Percentiles rank a stretch among this genome's conserved stretches.
Conservation (phyloP, 92 coral and sea anemone genomes). For the Epizoanthus ramosus region DNA sequence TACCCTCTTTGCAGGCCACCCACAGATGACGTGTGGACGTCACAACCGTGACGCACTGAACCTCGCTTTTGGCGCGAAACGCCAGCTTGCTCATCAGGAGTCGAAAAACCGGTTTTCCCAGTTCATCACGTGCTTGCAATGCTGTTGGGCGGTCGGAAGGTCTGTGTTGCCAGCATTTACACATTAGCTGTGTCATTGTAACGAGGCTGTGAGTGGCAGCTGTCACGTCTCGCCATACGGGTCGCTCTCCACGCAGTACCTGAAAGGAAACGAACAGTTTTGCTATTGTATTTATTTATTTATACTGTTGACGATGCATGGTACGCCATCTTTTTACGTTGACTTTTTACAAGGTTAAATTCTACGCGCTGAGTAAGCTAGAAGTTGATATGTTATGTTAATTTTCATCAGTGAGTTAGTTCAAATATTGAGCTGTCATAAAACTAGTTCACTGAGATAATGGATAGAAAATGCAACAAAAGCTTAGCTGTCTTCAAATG, state of each 20-base stretch:
- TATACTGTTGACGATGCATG: too few relatives aligned
- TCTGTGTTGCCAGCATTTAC: constrained; percentile 31
- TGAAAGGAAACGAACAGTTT: neutral
- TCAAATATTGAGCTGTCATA: too few relatives aligned
- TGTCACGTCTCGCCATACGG: constrained; percentile 27
- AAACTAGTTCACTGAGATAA: too few relatives aligned
- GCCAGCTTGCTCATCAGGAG: constrained; percentile 37
- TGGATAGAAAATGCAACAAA: too few relatives aligned
- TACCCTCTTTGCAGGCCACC: constrained; percentile 25
- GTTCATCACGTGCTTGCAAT: constrained; percentile 15
- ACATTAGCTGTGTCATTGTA: constrained; percentile 41
- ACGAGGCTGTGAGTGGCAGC: constrained; percentile 38
- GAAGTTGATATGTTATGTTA: too few relatives aligned
- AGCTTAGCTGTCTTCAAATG: too few relatives aligned
- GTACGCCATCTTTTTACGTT: too few relatives aligned
- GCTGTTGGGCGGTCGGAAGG: constrained; percentile 36
- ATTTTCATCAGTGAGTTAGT: too few relatives aligned
- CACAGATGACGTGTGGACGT: constrained; percentile 15
- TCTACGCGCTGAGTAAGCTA: too few relatives aligned
- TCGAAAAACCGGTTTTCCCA: constrained; percentile 15
- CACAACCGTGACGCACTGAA: constrained; percentile 6
- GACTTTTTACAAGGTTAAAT: too few relatives aligned
- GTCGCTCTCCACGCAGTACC: constrained; percentile 26
- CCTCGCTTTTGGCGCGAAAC: constrained; percentile 13
- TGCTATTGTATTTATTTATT: too few relatives aligned